Conservation (phyloP, 2,113 vertebrate species). For the Pseudorasbora parva region DNA sequence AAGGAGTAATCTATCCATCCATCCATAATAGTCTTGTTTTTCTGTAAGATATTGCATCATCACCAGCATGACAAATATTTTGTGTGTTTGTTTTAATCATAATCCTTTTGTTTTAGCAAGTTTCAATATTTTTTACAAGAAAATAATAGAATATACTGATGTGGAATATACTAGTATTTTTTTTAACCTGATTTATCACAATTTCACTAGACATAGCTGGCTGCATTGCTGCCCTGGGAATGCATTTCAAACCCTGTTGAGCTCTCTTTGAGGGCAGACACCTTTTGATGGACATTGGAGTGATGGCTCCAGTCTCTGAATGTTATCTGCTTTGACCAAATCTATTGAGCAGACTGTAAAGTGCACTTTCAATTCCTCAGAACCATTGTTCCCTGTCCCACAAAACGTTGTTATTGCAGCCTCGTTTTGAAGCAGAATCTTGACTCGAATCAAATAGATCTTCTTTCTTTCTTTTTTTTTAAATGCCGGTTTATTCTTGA, state of each 20-base stretch:
- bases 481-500: background rate
- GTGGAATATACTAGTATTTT: too few species aligned
- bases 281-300: conserved; percentile 27
- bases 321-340: conserved; percentile 30
- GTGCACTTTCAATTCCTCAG: conserved; percentile 14
- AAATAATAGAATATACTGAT: background rate
- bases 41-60: background rate
- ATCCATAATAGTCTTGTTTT: background rate
- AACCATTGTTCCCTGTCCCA: conserved; percentile 29
- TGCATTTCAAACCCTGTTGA: conserved; percentile 11
- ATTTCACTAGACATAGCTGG: background rate
- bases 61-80: background rate
- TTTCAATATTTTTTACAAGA: background rate
- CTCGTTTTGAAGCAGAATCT: conserved; percentile 28
- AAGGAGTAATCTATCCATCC: too few species aligned
- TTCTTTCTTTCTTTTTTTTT: too few species aligned
- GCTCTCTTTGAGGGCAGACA: conserved; percentile 25
- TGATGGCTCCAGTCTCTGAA: conserved; percentile 20
- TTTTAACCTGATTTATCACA: background rate
- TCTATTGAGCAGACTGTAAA: conserved; percentile 32
- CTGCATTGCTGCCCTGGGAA: conserved; percentile 15
- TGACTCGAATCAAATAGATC: background rate
- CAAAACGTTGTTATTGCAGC: conserved; percentile 17
- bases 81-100: background rate
- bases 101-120: background rate